phyloP scores from a whole-genome alignment of 23 tunicate species.

The Ciona savignyi region DNA sequence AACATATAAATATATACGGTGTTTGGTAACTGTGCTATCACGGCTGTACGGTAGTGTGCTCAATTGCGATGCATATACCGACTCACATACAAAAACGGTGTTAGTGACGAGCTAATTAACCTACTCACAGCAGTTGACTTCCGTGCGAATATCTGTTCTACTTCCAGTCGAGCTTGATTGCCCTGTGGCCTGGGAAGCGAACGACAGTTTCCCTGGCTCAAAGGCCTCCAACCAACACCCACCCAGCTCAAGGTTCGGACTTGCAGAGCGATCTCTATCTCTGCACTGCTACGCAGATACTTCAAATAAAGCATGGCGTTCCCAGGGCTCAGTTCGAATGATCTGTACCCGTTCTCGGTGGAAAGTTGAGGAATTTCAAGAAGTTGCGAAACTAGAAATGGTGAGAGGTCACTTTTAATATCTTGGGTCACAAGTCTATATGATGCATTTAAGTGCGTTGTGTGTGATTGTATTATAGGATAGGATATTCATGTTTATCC shows the following conservation, averaged over 20 bases:
- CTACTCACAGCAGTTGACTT: neutral
- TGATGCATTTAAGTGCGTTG: no score
- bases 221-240: constrained; percentile 46
- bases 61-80: no score
- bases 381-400: constrained; percentile 15
- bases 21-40: neutral
- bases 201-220: constrained; percentile 1
- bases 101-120: no score
- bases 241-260: constrained; percentile 33
- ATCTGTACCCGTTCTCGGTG: constrained; percentile 8
- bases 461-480: no score
- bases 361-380: constrained; percentile 14
- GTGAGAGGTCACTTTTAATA: neutral
- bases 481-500: no score
- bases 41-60: neutral
- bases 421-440: no score
- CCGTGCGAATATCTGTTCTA: neutral
- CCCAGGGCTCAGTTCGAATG: constrained; percentile 1
- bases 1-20: no score
- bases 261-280: constrained; percentile 22
- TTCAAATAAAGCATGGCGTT: constrained; percentile 23
- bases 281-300: constrained; percentile 2
- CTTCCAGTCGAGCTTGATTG: neutral
- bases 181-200: neutral
- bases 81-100: no score